Evolutionary conservation across 2,888 invertebrate species (phyloP).

Genomic region (Spilosoma lubricipeda): DNA sequence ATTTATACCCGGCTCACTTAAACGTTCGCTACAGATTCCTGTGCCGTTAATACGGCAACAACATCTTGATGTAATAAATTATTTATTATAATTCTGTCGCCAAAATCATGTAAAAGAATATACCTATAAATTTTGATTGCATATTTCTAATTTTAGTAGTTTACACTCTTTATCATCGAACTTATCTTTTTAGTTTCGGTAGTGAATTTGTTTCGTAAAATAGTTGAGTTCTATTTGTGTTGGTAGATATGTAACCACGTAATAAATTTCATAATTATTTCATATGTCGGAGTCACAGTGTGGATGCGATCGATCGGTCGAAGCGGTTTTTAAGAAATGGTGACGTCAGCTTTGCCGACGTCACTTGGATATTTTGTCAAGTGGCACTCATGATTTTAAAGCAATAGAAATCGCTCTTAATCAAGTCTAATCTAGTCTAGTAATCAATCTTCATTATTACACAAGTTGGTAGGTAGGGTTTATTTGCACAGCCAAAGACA

Average conservation of each 20-base stretch:
- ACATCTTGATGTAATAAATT: constrained; percentile 41
- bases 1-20: constrained; percentile 71
- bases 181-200: not conserved
- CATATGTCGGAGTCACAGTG: no score
- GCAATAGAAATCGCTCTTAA: no score
- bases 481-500: no score
- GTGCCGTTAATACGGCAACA: constrained; percentile 40
- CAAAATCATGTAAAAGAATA: constrained; percentile 53
- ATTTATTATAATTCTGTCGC: constrained; percentile 56
- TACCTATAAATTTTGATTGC: constrained; percentile 50
- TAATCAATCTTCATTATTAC: no score
- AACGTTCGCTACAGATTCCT: constrained; percentile 53
- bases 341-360: no score
- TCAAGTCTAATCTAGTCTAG: no score
- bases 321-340: no score
- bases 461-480: no score
- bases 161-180: not conserved
- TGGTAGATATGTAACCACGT: not conserved
- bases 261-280: no score
- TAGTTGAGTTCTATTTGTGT: not conserved
- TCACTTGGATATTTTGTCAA: no score
- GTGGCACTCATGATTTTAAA: no score
- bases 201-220: not conserved
- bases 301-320: no score
- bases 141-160: constrained; percentile 43